Conservation (phyloP, 2,113 vertebrate species). For the Etheostoma cragini region DNA sequence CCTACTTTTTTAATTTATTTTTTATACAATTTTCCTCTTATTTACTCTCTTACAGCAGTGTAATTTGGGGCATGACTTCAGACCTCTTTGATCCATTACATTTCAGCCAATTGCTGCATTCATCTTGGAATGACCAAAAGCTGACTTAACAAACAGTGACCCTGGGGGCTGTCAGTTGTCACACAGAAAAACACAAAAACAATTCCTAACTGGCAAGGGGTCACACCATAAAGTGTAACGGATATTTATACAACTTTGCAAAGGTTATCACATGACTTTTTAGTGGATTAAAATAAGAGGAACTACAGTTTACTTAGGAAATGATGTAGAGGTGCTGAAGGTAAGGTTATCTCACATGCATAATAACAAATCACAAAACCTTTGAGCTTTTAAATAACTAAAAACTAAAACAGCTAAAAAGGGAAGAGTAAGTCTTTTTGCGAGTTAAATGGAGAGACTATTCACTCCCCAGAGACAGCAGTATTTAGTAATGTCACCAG, state of each 20-base stretch:
- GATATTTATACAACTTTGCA: slow-evolving; percentile 38
- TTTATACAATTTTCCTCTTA: background rate
- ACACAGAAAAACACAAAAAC: slow-evolving; percentile 16
- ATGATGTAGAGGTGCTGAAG: slow-evolving; percentile 15
- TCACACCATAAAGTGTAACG: slow-evolving; percentile 29
- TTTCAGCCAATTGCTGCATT: slow-evolving; percentile 22
- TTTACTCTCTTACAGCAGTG: slow-evolving; percentile 16
- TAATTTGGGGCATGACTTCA: slow-evolving; percentile 24
- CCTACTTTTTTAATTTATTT: background rate
- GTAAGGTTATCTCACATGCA: background rate
- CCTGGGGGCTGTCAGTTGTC: slow-evolving; percentile 11
- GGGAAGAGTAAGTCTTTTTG: slow-evolving; percentile 48
- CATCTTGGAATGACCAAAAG: slow-evolving; percentile 23
- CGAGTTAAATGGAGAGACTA: slow-evolving; percentile 75
- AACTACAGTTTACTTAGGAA: slow-evolving; percentile 25
- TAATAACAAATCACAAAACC: slow-evolving; percentile 23
- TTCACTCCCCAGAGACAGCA: slow-evolving; percentile 76
- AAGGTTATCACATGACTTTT: slow-evolving; percentile 19
- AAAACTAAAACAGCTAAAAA: slow-evolving; percentile 47
- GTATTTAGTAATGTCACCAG: slow-evolving; percentile 86
- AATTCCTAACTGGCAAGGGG: slow-evolving; percentile 22
- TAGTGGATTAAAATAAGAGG: slow-evolving; percentile 9
- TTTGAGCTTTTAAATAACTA: background rate
- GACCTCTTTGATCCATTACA: slow-evolving; percentile 19
- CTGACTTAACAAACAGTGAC: slow-evolving; percentile 27